These are phyloP conservation scores for Uria aalge DNA, from an alignment of 2,113 vertebrate genomes.

Conservation along the genomic window DNA sequence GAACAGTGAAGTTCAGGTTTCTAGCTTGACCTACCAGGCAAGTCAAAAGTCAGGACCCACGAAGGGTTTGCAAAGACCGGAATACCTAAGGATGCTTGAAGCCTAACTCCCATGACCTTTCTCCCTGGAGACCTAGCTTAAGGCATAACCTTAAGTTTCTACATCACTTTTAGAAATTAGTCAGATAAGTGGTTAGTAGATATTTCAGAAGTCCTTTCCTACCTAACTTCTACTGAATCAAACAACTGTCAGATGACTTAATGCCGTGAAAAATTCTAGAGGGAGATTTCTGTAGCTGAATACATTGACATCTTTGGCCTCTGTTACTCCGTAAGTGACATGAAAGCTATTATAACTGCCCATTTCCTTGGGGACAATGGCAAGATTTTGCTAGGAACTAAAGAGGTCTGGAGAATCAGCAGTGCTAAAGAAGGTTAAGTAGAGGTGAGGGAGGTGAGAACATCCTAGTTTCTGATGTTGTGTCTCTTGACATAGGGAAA, in stretches of 20 bases:
- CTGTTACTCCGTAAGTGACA: background rate
- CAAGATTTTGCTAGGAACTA: background rate
- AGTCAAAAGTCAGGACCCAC: background rate
- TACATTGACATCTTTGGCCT: background rate
- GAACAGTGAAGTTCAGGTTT: background rate
- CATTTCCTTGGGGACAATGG: background rate
- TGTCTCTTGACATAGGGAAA: background rate
- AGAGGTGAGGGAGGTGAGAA: background rate
- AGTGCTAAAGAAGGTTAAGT: background rate
- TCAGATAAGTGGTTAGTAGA: background rate
- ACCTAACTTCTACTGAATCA: background rate
- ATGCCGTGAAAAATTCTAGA: background rate
- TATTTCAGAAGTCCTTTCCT: background rate
- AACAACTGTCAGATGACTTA: background rate
- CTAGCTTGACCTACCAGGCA: background rate
- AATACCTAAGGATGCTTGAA: background rate
- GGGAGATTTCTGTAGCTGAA: background rate
- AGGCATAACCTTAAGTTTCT: background rate
- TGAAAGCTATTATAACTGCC: background rate
- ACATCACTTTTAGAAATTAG: background rate
- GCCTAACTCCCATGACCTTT: background rate
- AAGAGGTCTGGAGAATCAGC: background rate
- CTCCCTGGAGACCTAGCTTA: background rate
- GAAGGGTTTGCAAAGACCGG: background rate
- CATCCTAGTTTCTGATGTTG: background rate